These are phyloP conservation scores for Bicyclus anynana DNA, from an alignment of 1,140 invertebrate genomes.

Conservation along the genomic window DNA sequence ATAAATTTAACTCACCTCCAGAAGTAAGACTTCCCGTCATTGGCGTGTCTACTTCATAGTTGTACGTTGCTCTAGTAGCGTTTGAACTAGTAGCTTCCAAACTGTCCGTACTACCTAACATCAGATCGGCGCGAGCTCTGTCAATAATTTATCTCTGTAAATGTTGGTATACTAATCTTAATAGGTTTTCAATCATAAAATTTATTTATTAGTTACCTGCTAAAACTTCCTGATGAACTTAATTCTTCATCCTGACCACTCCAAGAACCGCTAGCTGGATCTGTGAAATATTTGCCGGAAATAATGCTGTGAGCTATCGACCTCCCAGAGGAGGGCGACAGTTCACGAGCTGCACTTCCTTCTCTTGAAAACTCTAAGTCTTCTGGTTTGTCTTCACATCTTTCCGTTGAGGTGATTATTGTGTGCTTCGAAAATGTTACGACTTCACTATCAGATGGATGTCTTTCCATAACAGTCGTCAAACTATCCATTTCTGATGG, in stretches of 20 bases:
- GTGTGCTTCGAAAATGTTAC: slow-evolving; percentile 58
- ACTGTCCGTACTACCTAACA: slow-evolving; percentile 83
- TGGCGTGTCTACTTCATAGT: slow-evolving; percentile 88
- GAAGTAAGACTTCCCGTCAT: slow-evolving; percentile 90
- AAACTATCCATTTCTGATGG: slow-evolving; percentile 75
- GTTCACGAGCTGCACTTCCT: slow-evolving; percentile 65
- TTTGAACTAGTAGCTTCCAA: slow-evolving; percentile 85
- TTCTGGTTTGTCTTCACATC: slow-evolving; percentile 51
- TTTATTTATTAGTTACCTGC: slow-evolving; percentile 55
- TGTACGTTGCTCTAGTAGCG: slow-evolving; percentile 89
- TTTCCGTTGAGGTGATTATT: slow-evolving; percentile 44
- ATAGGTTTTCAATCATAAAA: too few species aligned
- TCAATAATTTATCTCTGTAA: background rate
- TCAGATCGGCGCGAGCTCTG: slow-evolving; percentile 75
- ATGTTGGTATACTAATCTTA: too few species aligned
- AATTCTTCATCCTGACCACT: slow-evolving; percentile 75
- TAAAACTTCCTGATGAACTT: slow-evolving; percentile 75
- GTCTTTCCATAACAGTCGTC: slow-evolving; percentile 71
- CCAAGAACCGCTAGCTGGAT: slow-evolving; percentile 77
- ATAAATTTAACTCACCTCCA: slow-evolving; percentile 66
- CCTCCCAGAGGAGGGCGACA: slow-evolving; percentile 73
- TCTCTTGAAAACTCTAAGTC: slow-evolving; percentile 66
- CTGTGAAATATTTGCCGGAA: slow-evolving; percentile 76
- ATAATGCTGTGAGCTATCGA: slow-evolving; percentile 71
- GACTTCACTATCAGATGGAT: slow-evolving; percentile 49